A percentile compares a stretch with the other conserved stretches of the same genome.
These are phyloP conservation scores for Tamandua tetradactyla DNA, from an alignment of 2,797 vertebrate genomes.

Conservation along the genomic window DNA sequence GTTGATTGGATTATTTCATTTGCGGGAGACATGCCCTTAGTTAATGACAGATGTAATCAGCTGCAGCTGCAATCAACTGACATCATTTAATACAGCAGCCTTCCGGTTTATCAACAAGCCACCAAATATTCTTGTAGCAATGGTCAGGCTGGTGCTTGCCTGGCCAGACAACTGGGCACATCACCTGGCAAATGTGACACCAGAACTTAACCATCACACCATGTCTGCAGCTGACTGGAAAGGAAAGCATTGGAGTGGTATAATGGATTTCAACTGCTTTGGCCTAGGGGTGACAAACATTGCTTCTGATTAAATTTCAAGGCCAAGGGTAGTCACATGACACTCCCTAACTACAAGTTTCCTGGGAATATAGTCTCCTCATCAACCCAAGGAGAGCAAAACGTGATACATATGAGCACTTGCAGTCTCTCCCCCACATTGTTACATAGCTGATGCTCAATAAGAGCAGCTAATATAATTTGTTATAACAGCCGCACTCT, in stretches of 20 bases:
- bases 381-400: not conserved
- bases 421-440: not conserved
- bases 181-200: too few species aligned
- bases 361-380: not conserved
- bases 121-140: too few species aligned
- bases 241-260: not conserved
- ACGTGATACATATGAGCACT: not conserved
- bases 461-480: not conserved
- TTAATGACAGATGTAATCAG: too few species aligned
- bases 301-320: not conserved
- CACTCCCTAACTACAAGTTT: not conserved
- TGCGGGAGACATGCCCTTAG: too few species aligned
- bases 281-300: not conserved
- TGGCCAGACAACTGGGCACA: too few species aligned
- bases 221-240: not conserved
- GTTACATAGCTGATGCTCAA: not conserved
- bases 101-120: too few species aligned
- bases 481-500: not conserved
- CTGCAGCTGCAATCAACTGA: too few species aligned
- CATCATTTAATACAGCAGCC: too few species aligned
- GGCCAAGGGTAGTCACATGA: not conserved
- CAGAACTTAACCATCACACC: too few species aligned
- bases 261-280: not conserved
- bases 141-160: too few species aligned
- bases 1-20: too few species aligned